phyloP scores from a whole-genome alignment of 2,113 vertebrate genomes.

The Falco punctatus region DNA sequence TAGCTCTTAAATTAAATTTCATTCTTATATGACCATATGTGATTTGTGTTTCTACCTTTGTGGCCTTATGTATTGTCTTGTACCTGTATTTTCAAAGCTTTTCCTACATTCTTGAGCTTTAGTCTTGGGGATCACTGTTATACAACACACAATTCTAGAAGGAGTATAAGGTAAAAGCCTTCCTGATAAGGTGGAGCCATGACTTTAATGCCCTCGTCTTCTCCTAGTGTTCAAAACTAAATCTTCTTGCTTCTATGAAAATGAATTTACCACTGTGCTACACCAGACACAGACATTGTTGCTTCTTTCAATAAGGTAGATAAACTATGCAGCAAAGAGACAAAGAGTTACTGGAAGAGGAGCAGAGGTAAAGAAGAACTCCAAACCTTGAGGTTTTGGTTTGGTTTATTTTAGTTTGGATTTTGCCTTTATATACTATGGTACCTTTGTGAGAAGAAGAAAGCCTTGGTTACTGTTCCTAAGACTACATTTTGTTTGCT shows the following conservation, averaged over 20 bases:
- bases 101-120: background rate
- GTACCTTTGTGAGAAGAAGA: background rate
- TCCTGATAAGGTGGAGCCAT: background rate
- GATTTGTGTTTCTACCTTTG: background rate
- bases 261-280: background rate
- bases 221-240: background rate
- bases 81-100: background rate
- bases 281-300: background rate
- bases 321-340: background rate
- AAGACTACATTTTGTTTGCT: background rate
- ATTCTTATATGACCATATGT: background rate
- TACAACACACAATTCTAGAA: background rate
- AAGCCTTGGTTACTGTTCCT: background rate
- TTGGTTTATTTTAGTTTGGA: background rate
- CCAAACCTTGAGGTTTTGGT: background rate
- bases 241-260: background rate
- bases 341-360: background rate
- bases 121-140: background rate
- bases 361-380: background rate
- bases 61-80: background rate
- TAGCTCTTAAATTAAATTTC: background rate
- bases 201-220: background rate
- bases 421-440: background rate
- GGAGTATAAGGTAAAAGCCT: background rate
- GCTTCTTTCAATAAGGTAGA: background rate